Conservation (phyloP, 2,797 vertebrate species). For the Sternarchorhynchus goeldii region DNA sequence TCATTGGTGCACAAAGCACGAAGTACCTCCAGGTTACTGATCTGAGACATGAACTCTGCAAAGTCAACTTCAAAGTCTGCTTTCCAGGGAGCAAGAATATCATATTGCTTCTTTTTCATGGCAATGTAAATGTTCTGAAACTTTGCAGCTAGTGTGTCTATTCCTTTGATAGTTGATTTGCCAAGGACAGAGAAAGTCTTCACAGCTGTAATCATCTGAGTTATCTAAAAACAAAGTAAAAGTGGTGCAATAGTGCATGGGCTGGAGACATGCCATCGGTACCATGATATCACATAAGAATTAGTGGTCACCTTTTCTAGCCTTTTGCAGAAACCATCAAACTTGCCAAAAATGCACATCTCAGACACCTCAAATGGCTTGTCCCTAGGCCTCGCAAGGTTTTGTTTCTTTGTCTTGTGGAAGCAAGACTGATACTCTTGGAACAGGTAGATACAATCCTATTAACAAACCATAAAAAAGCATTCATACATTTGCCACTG, state of each 20-base stretch:
- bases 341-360: conserved; percentile 81
- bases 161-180: conserved; percentile 79
- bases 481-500: too few species aligned
- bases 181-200: conserved; percentile 73
- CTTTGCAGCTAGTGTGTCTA: conserved; percentile 75
- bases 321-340: conserved; percentile 80
- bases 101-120: conserved; percentile 77
- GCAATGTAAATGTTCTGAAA: conserved; percentile 76
- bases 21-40: conserved; percentile 75
- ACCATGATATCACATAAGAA: neutral
- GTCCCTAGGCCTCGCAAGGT: conserved; percentile 66
- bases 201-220: conserved; percentile 75
- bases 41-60: conserved; percentile 74
- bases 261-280: neutral
- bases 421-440: conserved; percentile 81
- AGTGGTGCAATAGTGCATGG: neutral
- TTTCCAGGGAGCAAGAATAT: conserved; percentile 76
- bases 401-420: conserved; percentile 72
- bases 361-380: conserved; percentile 79
- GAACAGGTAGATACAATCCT: conserved; percentile 77
- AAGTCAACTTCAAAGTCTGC: conserved; percentile 81
- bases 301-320: conserved; percentile 77
- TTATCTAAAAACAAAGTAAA: conserved; percentile 75
- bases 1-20: conserved; percentile 29
- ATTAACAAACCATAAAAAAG: neutral